phyloP scores from a whole-genome alignment of 2,888 invertebrate species.

The Mythimna loreyi region DNA sequence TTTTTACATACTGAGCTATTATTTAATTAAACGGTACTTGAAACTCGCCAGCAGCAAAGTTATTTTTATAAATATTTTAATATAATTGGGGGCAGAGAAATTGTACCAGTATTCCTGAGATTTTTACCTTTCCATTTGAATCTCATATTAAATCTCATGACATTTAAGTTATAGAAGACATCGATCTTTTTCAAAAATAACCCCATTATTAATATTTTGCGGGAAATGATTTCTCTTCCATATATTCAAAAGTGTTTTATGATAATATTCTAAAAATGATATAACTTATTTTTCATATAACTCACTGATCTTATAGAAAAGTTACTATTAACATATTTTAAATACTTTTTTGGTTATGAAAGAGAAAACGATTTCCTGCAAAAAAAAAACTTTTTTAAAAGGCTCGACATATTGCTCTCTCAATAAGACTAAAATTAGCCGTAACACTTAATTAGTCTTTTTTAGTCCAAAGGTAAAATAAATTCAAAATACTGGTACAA shows the following conservation, averaged over 20 bases:
- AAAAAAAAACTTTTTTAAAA: too few relatives aligned
- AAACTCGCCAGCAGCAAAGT: conserved; percentile 38
- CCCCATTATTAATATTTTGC: too few relatives aligned
- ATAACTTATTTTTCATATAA: too few relatives aligned
- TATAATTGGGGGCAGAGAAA: conserved; percentile 19
- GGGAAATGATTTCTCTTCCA: neutral
- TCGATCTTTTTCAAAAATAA: too few relatives aligned
- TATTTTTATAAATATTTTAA: conserved; percentile 51
- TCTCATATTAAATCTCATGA: neutral
- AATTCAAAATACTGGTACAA: conserved; percentile 41
- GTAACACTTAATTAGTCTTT: conserved; percentile 13
- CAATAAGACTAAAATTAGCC: conserved; percentile 6
- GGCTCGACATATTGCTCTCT: neutral
- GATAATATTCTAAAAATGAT: too few relatives aligned
- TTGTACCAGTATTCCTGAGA: conserved; percentile 39
- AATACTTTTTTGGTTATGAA: too few relatives aligned
- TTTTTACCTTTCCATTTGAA: neutral
- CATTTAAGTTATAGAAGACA: neutral
- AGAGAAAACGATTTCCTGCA: too few relatives aligned
- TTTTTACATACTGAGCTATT: neutral
- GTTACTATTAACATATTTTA: too few relatives aligned
- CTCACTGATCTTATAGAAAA: too few relatives aligned
- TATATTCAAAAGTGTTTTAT: too few relatives aligned
- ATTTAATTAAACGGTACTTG: conserved; percentile 13
- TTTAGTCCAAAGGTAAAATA: neutral